These are phyloP conservation scores for Arge pagana DNA, from an alignment of 2,888 invertebrate genomes.

Conservation along the genomic window DNA sequence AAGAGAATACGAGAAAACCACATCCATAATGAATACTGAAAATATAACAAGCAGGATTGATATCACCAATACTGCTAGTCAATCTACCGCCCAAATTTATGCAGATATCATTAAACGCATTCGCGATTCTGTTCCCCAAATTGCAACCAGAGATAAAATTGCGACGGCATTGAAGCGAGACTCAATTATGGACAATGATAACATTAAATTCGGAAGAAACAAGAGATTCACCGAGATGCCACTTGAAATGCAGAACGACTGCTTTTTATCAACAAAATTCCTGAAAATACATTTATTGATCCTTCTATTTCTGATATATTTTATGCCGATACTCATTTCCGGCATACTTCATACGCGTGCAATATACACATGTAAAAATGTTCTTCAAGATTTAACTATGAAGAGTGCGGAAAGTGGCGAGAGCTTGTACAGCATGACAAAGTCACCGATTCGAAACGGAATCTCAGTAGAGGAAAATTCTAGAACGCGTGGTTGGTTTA, in stretches of 20 bases:
- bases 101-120: slow-evolving; percentile 42
- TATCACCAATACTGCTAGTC: neutral
- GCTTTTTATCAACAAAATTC: slow-evolving; percentile 42
- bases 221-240: neutral
- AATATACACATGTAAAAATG: slow-evolving; percentile 27
- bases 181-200: slow-evolving; percentile 8
- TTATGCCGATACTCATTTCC: slow-evolving; percentile 41
- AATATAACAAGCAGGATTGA: neutral
- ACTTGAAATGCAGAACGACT: slow-evolving; percentile 32
- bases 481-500: slow-evolving; percentile 5
- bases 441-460: neutral
- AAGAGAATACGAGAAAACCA: neutral
- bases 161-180: slow-evolving; percentile 10
- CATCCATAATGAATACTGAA: neutral
- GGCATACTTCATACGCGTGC: slow-evolving; percentile 32
- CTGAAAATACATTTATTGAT: slow-evolving; percentile 46
- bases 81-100: slow-evolving; percentile 38
- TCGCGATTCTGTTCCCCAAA: slow-evolving; percentile 28
- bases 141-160: slow-evolving; percentile 20
- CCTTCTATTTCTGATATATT: slow-evolving; percentile 44
- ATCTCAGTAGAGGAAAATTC: neutral
- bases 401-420: slow-evolving; percentile 10
- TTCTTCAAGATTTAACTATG: slow-evolving; percentile 30
- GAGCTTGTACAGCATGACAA: neutral
- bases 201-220: neutral